Evolutionary conservation across 2,888 invertebrate species (phyloP).

Genomic region (Altica lythri): DNA sequence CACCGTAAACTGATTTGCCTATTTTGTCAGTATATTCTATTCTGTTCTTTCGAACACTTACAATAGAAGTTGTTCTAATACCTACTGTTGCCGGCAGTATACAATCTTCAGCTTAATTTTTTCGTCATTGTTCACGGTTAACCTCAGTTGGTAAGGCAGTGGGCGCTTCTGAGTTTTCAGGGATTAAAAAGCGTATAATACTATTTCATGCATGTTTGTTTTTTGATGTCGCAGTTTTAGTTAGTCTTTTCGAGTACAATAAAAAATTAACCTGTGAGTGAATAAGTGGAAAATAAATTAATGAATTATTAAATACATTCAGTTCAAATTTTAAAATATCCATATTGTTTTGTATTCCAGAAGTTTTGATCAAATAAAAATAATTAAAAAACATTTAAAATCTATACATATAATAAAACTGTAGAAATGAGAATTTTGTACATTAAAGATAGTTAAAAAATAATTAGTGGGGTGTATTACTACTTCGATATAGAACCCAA

Average conservation of each 20-base stretch:
- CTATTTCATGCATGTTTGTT: constrained; percentile 52
- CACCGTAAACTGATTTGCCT: constrained; percentile 49
- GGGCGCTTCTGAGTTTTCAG: constrained; percentile 28
- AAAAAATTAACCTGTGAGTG: too few species aligned
- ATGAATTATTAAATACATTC: too few species aligned
- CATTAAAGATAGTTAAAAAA: too few species aligned
- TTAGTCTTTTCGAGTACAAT: constrained; percentile 19
- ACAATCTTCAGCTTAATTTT: constrained; percentile 38
- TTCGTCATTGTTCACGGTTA: constrained; percentile 39
- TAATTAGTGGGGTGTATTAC: too few species aligned
- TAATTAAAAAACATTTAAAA: too few species aligned
- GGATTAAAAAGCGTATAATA: constrained; percentile 52
- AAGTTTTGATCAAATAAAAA: too few species aligned
- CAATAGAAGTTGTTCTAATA: constrained; percentile 35
- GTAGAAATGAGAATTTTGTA: too few species aligned
- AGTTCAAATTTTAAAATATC: too few species aligned
- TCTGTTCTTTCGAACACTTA: constrained; percentile 33
- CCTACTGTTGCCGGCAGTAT: constrained; percentile 30
- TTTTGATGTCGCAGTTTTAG: constrained; percentile 28
- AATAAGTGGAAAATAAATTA: too few species aligned
- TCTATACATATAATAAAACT: too few species aligned
- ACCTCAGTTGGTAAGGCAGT: constrained; percentile 34
- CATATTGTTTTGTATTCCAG: too few species aligned
- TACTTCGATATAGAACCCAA: too few species aligned
- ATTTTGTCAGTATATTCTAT: constrained; percentile 42